phyloP scores from a whole-genome alignment of 2,888 invertebrate genomes.

The Mycalesis mineus region DNA sequence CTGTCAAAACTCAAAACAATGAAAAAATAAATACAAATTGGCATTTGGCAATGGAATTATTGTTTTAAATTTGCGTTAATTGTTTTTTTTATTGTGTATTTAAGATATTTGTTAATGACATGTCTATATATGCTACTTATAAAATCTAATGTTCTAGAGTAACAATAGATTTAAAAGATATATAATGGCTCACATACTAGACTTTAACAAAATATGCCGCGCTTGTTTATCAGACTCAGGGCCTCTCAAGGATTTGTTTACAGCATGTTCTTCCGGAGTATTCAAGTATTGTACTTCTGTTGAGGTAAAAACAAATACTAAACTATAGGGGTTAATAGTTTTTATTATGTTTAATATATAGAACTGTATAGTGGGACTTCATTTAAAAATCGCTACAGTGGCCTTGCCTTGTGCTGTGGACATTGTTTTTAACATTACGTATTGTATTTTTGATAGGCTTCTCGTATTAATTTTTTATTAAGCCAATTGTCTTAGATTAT shows the following conservation, averaged over 20 bases:
- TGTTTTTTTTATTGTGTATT: background rate
- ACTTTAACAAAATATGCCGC: constrained; percentile 64
- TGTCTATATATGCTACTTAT: background rate
- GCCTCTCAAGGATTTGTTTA: constrained; percentile 65
- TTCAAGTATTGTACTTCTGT: constrained; percentile 71
- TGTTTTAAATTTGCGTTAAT: background rate
- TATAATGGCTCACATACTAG: constrained; percentile 47
- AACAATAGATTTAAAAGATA: no score
- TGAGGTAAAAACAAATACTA: constrained; percentile 46
- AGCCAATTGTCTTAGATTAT: no score
- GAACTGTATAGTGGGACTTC: background rate
- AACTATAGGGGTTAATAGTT: background rate
- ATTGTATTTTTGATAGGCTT: background rate
- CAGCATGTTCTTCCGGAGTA: constrained; percentile 59
- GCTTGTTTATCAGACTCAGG: constrained; percentile 61
- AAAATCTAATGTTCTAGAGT: background rate
- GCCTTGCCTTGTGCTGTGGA: background rate
- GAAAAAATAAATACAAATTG: background rate
- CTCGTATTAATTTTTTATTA: no score
- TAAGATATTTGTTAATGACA: background rate
- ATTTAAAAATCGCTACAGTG: background rate
- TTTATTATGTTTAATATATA: background rate
- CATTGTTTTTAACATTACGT: background rate
- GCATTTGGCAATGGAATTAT: background rate
- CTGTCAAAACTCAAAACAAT: background rate